Evolutionary conservation across 2,113 vertebrate genomes (phyloP).

Genomic region (Kryptolebias marmoratus): DNA sequence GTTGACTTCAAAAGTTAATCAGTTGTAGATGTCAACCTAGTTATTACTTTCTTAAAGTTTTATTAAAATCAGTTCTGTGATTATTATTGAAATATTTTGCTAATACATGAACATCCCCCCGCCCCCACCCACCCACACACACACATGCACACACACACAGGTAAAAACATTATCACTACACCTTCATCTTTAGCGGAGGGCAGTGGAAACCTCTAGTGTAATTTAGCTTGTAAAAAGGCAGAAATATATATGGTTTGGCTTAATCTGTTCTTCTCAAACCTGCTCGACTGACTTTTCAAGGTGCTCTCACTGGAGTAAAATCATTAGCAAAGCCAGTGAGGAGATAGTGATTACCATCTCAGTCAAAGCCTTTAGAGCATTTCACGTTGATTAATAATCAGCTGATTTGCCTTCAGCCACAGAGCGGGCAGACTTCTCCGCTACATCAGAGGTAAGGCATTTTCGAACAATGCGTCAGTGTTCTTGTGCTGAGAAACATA

Average conservation of each 20-base stretch:
- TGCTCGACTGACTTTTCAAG: conserved; percentile 11
- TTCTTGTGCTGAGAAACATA: conserved; percentile 13
- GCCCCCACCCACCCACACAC: no score
- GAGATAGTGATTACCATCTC: conserved; percentile 35
- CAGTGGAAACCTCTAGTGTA: neutral
- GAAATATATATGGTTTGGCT: conserved; percentile 27
- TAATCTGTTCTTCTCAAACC: conserved; percentile 36
- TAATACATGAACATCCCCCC: no score
- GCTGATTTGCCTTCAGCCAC: conserved; percentile 41
- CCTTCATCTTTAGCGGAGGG: no score
- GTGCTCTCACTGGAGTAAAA: conserved; percentile 13
- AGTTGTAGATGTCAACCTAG: no score
- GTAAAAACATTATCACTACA: no score
- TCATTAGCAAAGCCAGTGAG: conserved; percentile 36
- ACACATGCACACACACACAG: no score
- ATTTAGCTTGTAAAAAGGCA: conserved; percentile 6
- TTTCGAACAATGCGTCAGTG: conserved; percentile 34
- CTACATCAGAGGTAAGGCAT: conserved; percentile 41
- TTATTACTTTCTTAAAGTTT: no score
- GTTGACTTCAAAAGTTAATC: no score
- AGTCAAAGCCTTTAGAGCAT: conserved; percentile 41
- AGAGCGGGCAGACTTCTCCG: conserved; percentile 2
- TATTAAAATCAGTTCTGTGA: no score
- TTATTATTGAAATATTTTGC: no score
- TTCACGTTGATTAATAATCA: conserved; percentile 61